Conservation (phyloP, 2,888 invertebrate genomes). For the Hirtodrosophila cameraria region DNA sequence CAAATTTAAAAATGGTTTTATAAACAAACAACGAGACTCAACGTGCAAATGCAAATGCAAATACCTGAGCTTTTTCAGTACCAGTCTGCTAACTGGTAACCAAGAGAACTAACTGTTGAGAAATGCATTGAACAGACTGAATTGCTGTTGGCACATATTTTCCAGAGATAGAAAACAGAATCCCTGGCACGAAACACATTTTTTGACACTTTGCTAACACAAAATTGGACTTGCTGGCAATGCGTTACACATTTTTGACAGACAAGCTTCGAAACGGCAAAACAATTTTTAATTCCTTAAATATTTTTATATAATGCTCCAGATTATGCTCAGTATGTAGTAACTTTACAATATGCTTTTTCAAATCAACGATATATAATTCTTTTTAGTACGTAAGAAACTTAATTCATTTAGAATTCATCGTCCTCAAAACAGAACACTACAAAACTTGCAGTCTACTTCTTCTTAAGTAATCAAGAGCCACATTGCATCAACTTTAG, state of each 20-base stretch:
- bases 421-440: slow-evolving; percentile 38
- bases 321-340: no score
- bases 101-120: slow-evolving; percentile 9
- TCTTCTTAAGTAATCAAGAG: slow-evolving; percentile 2
- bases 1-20: slow-evolving; percentile 23
- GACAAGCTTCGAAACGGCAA: slow-evolving; percentile 1
- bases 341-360: no score
- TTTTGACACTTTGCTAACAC: slow-evolving; percentile 30
- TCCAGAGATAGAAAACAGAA: slow-evolving; percentile 15
- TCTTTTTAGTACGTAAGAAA: no score
- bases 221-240: slow-evolving; percentile 18
- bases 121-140: slow-evolving; percentile 36
- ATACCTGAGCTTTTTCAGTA: background rate
- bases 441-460: slow-evolving; percentile 19
- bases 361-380: background rate
- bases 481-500: slow-evolving; percentile 30
- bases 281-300: slow-evolving; percentile 38
- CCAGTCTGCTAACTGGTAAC: slow-evolving; percentile 1
- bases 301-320: no score
- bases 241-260: slow-evolving; percentile 4
- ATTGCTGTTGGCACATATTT: slow-evolving; percentile 36
- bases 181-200: slow-evolving; percentile 5
- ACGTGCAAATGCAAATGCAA: slow-evolving; percentile 20
- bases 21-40: slow-evolving; percentile 19
- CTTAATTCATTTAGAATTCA: slow-evolving; percentile 46